Evolutionary conservation across 1,140 invertebrate species (phyloP).

Genomic region (Frieseomelitta varia): DNA sequence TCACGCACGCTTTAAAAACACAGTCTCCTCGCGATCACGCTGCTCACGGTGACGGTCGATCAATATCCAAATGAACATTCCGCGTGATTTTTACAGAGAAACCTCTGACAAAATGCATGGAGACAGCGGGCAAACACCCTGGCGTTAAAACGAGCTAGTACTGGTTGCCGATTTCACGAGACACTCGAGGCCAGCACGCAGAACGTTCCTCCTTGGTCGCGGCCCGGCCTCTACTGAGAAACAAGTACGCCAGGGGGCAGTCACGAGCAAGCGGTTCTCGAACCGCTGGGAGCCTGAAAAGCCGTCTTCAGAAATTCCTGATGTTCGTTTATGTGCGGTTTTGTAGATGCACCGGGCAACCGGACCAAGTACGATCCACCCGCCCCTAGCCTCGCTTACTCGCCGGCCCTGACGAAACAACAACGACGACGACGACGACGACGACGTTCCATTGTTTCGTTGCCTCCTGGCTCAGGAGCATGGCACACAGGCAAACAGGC

Average conservation of each 20-base stretch:
- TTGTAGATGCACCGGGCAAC: slow-evolving; percentile 16
- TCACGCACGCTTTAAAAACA: slow-evolving; percentile 26
- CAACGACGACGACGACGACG: background rate
- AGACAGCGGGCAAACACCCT: background rate
- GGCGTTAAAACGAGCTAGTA: background rate
- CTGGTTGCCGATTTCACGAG: background rate
- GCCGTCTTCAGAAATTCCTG: slow-evolving; percentile 40
- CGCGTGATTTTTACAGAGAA: background rate
- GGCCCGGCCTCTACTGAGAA: slow-evolving; percentile 52
- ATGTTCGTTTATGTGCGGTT: slow-evolving; percentile 24
- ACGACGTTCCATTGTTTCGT: slow-evolving; percentile 53
- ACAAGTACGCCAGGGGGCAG: slow-evolving; percentile 55
- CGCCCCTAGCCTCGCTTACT: slow-evolving; percentile 35
- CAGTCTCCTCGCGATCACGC: background rate
- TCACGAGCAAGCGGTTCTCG: slow-evolving; percentile 49
- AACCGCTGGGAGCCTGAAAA: slow-evolving; percentile 46
- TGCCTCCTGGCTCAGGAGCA: slow-evolving; percentile 41
- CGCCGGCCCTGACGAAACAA: background rate
- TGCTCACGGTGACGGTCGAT: too few relatives aligned
- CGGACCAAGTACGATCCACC: slow-evolving; percentile 30
- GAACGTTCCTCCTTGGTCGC: slow-evolving; percentile 49
- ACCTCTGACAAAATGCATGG: background rate
- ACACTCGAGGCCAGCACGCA: slow-evolving; percentile 17
- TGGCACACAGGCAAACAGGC: slow-evolving; percentile 27
- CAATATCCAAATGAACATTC: background rate